Percentiles rank a stretch among this genome's conserved stretches.
phyloP scores from a whole-genome alignment of 2,113 vertebrate genomes.

The Dasyurus viverrinus region DNA sequence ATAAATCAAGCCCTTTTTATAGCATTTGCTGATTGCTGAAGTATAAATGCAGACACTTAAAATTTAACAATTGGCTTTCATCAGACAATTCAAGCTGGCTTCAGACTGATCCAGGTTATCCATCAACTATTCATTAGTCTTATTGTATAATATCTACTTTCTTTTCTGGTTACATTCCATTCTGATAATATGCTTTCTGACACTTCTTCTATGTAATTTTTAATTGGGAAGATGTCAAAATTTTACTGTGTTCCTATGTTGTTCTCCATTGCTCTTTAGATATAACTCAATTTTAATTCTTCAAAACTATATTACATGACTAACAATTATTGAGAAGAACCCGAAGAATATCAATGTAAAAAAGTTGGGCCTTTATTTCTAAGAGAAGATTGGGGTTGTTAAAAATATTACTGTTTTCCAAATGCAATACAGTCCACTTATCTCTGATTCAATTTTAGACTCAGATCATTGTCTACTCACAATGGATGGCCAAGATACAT shows the following conservation, averaged over 20 bases:
- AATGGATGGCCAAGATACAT: neutral
- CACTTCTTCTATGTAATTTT: neutral
- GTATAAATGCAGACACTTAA: neutral
- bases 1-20: neutral
- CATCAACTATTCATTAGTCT: neutral
- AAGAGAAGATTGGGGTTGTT: neutral
- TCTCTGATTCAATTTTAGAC: neutral
- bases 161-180: neutral
- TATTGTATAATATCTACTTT: neutral
- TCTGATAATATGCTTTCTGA: neutral
- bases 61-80: neutral
- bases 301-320: neutral
- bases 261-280: neutral
- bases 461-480: neutral
- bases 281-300: neutral
- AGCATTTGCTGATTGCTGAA: neutral
- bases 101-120: neutral
- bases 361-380: neutral
- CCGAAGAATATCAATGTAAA: neutral
- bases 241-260: neutral
- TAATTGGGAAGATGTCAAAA: neutral
- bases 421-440: neutral
- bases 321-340: neutral
- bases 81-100: neutral
- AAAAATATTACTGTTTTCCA: neutral